A percentile compares a stretch with the other conserved stretches of the same genome.
phyloP scores from a whole-genome alignment of 1,140 invertebrate genomes.

The Ceratoteleas bidentatus region DNA sequence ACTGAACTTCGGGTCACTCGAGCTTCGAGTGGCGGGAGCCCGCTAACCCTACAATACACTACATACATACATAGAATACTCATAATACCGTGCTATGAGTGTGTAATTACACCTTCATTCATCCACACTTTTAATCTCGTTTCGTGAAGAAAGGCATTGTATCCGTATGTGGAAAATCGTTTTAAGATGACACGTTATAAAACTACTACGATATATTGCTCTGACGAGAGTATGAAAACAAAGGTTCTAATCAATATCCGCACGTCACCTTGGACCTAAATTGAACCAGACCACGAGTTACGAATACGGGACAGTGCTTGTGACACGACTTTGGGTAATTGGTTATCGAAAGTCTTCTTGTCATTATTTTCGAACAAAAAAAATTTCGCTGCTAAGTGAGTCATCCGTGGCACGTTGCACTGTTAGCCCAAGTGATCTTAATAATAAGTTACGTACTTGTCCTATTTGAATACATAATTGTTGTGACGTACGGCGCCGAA shows the following conservation, averaged over 20 bases:
- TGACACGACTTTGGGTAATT: slow-evolving; percentile 44
- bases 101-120: no score
- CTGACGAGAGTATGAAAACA: slow-evolving; percentile 42
- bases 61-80: no score
- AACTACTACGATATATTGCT: slow-evolving; percentile 27
- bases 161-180: neutral
- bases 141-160: neutral
- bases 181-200: slow-evolving; percentile 24
- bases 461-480: no score
- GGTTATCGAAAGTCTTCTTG: slow-evolving; percentile 33
- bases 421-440: no score
- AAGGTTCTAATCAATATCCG: slow-evolving; percentile 55
- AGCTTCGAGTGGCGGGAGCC: no score
- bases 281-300: slow-evolving; percentile 47
- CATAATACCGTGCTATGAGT: no score
- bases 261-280: slow-evolving; percentile 54
- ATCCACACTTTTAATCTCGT: no score
- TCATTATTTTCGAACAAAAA: slow-evolving; percentile 29
- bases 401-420: neutral
- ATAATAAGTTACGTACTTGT: no score
- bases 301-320: slow-evolving; percentile 26
- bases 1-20: no score
- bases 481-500: no score
- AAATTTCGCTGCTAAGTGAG: neutral
- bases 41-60: no score